Evolutionary conservation across 1,140 invertebrate genomes (phyloP), one percentile per base, ranked within the genome.

Genomic region (Pemphigus obesinymphae): DNA sequence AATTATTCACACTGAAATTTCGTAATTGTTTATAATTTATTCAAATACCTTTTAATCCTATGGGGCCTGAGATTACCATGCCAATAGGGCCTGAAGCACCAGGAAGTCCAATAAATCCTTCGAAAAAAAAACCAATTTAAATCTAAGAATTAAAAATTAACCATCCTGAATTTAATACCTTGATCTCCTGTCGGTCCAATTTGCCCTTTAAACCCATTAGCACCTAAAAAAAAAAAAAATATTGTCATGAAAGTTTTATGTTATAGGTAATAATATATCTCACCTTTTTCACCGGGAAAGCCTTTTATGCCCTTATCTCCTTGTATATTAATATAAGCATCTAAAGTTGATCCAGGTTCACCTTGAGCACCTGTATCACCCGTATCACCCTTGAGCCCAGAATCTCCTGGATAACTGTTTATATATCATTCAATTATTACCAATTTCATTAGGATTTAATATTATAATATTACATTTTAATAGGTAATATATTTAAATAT

Each of bases 311-410:
- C 89, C 29, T 88, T 89, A 3, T 87, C 84, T 23, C 89, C 89
- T 82, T 86, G 87, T 2, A 87, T 83, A 3, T 88, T 70, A 10
- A 87, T 50, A 5, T 84, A 82, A 48, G 86, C 85, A 31, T 85
- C 83, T 6, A 87, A 84, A 11, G 85, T 75, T 76, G 86, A 86
- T 48, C 90, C 90, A 84, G 87, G 87, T 48, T 87, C 86, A 55
- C 90, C 89, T 26, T 84, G 83, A 75, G 84, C 82, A 43, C 90
- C 91, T 45, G 84, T 85, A 83, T 88, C 85, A 63, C 93, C 93
- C 43, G 85, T 82, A 17, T 90, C 86, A 85, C 91, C 91, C 87
- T 87, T 88, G 37, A 85, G 82, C 82, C 91, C 92, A 63, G 83
- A 84, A 23, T 85, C 45, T 66, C 90, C 90, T 45, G 34, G 3